Base-by-base conservation (phyloP, 2,113 vertebrate genomes). In the Laterallus jamaicensis region DNA sequence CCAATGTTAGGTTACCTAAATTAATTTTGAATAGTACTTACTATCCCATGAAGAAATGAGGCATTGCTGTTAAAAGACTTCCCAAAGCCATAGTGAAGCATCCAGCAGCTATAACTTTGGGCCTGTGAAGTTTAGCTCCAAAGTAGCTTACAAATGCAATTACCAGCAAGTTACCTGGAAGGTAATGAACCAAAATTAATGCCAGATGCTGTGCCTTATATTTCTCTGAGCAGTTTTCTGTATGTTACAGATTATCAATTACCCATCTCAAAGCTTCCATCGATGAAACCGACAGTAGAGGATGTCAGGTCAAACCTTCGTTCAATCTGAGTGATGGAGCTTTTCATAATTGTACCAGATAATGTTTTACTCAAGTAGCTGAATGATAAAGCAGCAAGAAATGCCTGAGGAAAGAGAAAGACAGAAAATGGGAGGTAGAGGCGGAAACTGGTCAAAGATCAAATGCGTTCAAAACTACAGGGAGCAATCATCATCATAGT, bases 11-110 rank as follows among this genome's bases (percentile, higher is more conserved):
- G 12, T 32, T 39, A 67, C 10, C 7, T 10, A 56, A 56, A 49
- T 58, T 20, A 47, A 20, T 25, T 13, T 28, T 15, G 4, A 44
- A 67, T 18, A 60, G 64, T 73, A 98, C 98, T 98, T 98, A 99
- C 99, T 98, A 97, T 94, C 98, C 99, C 99, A 99, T 99, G 98
- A 99, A 98, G 97, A 99, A 99, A 90, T 99, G 99, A 31, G 99
- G 99, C 86, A 99, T 96, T 6, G 98, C 99, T 9, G 98, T 98
- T 50, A 99, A 87, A 82, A 99, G 88, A 31, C 98, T 95, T 35
- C 99, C 99, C 24, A 97, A 16, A 13, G 98, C 97, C 99, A 99
- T 99, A 17, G 98, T 47, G 6, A 98, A 81, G 68, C 98, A 98
- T 9, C 99, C 99, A 19, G 74, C 87, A 13, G 98, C 99, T 25